Base-by-base conservation (phyloP, 2,888 invertebrate species). In the Gandaritis pyraliata region DNA sequence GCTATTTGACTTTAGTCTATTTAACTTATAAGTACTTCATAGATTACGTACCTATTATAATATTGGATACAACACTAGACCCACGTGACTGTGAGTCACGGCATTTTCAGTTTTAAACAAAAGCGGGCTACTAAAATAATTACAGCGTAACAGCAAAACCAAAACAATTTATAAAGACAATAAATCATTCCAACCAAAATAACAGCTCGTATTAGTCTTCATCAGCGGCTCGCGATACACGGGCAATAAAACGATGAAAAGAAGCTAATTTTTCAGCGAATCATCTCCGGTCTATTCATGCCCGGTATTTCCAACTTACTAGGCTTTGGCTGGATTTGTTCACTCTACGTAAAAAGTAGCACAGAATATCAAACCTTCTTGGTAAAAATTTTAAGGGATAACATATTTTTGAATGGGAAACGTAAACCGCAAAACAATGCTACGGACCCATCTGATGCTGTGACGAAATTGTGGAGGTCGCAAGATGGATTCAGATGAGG, bases 221-320 rank as follows among this genome's bases (percentile, higher is more conserved):
- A 91, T 92, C 90, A 89, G 73, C 61, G 77, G 81, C 80, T 85
- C 81, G 82, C 82, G 80, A 80, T 83, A 80, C 84, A 82, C 77
- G 74, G 73, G 85, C 90, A 88, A 91, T 90, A 90, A 90, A 88
- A 90, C 89, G 90, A 88, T 90, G 90, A 87, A 90, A 48, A 90
- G 90, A 90, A 90, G 85, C 86, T 84, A 90, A 90, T 90, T 91
- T 92, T 90, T 90, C 86, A 88, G 89, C 90, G 81, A 88, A 90
- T 92, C 91, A 92, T 90, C 90, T 89, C 88, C 87, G 88, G 87
- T 76, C 82, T 29, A 45, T 54, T 54, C 30, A 52, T 45, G 13
- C 45, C 46, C 46, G 38, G 30, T 59, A 48, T 49, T 56, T 48
- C 64, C 64, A 64, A 57, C 56, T 48, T 10, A 41, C 13, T 36